Evolutionary conservation across 2,113 vertebrate genomes (phyloP).

Genomic region (Catharus bicknelli): DNA sequence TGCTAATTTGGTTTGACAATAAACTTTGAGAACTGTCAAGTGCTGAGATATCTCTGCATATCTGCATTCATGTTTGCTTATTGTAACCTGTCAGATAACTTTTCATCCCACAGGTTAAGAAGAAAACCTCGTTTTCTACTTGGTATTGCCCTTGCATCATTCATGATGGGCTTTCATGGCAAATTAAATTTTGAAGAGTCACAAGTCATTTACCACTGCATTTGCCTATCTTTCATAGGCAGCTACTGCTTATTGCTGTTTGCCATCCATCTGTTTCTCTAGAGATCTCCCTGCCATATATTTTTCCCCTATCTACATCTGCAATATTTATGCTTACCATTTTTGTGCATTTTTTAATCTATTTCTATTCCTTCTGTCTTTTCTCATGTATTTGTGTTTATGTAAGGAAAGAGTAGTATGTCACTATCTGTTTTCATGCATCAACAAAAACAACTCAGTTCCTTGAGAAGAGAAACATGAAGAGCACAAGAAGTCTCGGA

Average conservation of each 20-base stretch:
- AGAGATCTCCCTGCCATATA: neutral
- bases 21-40: slow-evolving; percentile 54
- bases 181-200: slow-evolving; percentile 60
- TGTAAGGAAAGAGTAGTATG: neutral
- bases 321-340: slow-evolving; percentile 30
- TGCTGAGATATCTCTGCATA: neutral
- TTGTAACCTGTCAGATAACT: slow-evolving; percentile 44
- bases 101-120: slow-evolving; percentile 35
- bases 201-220: slow-evolving; percentile 35
- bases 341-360: slow-evolving; percentile 27
- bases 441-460: neutral
- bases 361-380: neutral
- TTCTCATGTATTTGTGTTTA: neutral
- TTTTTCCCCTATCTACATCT: slow-evolving; percentile 8
- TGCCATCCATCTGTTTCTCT: slow-evolving; percentile 38
- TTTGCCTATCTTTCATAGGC: slow-evolving; percentile 17
- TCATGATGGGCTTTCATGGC: slow-evolving; percentile 41
- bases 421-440: neutral
- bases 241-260: slow-evolving; percentile 19
- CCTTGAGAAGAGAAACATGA: neutral
- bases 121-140: slow-evolving; percentile 16
- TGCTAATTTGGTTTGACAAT: slow-evolving; percentile 65
- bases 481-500: neutral
- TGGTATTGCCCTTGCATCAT: slow-evolving; percentile 18
- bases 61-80: slow-evolving; percentile 45